Percentiles rank a stretch among this genome's conserved stretches.
phyloP scores from a whole-genome alignment of 2,113 vertebrate genomes.

The Bufo gargarizans region DNA sequence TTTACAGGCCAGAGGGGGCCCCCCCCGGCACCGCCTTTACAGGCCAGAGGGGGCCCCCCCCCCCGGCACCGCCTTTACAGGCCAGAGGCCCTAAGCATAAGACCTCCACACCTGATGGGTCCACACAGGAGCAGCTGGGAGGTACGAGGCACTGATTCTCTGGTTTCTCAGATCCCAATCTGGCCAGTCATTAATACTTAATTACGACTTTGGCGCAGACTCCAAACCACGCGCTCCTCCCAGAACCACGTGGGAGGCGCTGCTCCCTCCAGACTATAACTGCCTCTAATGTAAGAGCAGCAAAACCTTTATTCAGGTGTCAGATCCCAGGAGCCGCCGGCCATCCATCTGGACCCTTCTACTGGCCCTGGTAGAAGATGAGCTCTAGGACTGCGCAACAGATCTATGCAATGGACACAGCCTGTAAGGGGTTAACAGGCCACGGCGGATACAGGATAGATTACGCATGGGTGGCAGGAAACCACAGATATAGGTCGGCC shows the following conservation, averaged over 20 bases:
- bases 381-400: too few species aligned
- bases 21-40: neutral
- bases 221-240: neutral
- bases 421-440: neutral
- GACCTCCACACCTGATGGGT: neutral
- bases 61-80: too few species aligned
- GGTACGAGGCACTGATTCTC: constrained; percentile 10
- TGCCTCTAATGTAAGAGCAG: neutral
- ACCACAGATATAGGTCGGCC: neutral
- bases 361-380: too few species aligned
- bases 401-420: too few species aligned
- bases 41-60: too few species aligned
- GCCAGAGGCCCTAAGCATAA: too few species aligned
- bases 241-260: neutral
- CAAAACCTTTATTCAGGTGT: neutral
- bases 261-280: neutral
- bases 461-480: neutral
- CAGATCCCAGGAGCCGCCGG: too few species aligned
- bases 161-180: constrained; percentile 25
- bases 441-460: neutral
- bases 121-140: constrained; percentile 10
- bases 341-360: too few species aligned
- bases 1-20: neutral
- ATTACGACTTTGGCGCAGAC: constrained; percentile 33
- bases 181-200: constrained; percentile 32